Conservation (phyloP, 2,113 vertebrate genomes). For the Myiagra hebetior region DNA sequence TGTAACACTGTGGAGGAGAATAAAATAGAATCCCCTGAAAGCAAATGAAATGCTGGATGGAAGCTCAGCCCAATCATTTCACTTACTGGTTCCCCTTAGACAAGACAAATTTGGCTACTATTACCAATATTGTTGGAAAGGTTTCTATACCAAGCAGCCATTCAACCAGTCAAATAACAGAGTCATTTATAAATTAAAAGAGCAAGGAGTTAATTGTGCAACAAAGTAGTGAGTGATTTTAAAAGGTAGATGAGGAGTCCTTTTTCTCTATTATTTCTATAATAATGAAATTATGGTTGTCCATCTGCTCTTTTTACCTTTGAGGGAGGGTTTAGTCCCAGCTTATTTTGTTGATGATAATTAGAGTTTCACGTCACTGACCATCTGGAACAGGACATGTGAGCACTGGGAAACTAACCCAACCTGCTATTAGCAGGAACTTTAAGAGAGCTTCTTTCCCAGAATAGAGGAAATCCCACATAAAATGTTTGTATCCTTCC, state of each 20-base stretch:
- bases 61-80: background rate
- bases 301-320: constrained; percentile 62
- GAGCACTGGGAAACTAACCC: constrained; percentile 34
- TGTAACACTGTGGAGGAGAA: background rate
- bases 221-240: background rate
- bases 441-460: constrained; percentile 6
- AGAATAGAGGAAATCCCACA: background rate
- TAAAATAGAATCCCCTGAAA: background rate
- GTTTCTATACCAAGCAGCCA: background rate
- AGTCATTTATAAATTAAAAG: background rate
- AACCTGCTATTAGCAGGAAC: constrained; percentile 33
- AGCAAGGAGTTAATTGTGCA: background rate
- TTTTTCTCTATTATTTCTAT: constrained; percentile 24
- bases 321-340: constrained; percentile 47
- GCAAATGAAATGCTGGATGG: background rate
- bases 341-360: constrained; percentile 51
- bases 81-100: background rate
- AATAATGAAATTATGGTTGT: constrained; percentile 38
- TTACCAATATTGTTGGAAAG: background rate
- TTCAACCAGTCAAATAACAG: background rate
- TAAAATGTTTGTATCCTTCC: background rate
- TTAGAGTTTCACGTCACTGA: constrained; percentile 45
- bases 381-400: constrained; percentile 49
- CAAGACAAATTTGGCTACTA: background rate
- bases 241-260: background rate